These are phyloP conservation scores for Oligia strigilis DNA, from an alignment of 2,888 invertebrate genomes.

Conservation along the genomic window DNA sequence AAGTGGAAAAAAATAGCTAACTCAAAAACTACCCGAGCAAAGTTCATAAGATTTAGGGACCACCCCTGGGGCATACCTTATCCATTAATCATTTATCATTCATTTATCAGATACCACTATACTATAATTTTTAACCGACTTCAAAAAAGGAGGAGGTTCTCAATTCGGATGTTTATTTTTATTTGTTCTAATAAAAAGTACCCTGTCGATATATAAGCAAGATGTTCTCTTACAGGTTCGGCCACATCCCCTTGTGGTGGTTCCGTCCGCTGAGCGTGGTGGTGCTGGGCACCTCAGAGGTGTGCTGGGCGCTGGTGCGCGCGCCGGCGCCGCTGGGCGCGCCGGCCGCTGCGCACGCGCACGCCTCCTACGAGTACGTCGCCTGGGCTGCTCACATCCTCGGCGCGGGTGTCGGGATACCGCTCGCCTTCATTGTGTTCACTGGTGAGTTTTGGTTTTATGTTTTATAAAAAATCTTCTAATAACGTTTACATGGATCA, in stretches of 20 bases:
- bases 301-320: conserved; percentile 83
- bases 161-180: too few relatives aligned
- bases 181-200: neutral
- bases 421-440: conserved; percentile 91
- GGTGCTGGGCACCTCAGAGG: conserved; percentile 92
- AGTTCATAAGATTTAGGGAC: too few relatives aligned
- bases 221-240: conserved; percentile 73
- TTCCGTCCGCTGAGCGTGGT: conserved; percentile 91
- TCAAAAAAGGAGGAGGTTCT: too few relatives aligned
- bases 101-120: too few relatives aligned
- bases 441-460: conserved; percentile 73
- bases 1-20: too few relatives aligned
- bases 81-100: too few relatives aligned
- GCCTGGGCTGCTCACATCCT: conserved; percentile 94
- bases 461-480: neutral
- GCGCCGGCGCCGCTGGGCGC: conserved; percentile 45
- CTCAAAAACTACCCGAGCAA: too few relatives aligned
- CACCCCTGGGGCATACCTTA: too few relatives aligned
- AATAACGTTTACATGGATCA: too few relatives aligned
- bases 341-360: conserved; percentile 62
- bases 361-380: conserved; percentile 78
- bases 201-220: neutral
- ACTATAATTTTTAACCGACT: neutral
- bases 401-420: conserved; percentile 92
- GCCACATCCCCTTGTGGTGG: conserved; percentile 87